Conservation (phyloP, 1,140 invertebrate genomes). For the Cotesia typhae region DNA sequence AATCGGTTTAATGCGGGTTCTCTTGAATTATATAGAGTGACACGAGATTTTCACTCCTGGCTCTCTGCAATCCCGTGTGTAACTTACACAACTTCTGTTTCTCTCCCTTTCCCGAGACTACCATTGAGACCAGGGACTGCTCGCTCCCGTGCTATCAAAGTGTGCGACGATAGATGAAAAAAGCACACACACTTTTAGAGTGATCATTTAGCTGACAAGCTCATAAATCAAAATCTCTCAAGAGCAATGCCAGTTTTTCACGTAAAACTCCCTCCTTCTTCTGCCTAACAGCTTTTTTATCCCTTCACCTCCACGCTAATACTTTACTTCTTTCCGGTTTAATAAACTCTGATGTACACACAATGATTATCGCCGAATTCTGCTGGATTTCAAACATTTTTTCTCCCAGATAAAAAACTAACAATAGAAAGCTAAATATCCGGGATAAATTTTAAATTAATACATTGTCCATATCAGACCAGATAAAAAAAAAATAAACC, state of each 20-base stretch:
- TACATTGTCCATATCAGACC: no score
- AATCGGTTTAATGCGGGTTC: conserved; percentile 49
- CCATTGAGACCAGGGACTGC: neutral
- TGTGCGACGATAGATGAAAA: conserved; percentile 8
- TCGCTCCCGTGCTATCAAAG: neutral
- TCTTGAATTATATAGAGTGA: conserved; percentile 46
- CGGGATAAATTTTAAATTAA: no score
- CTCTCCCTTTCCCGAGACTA: no score
- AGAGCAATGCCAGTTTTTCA: conserved; percentile 14
- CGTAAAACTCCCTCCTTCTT: neutral
- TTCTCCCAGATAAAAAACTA: no score
- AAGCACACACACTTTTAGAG: conserved; percentile 13
- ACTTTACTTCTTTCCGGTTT: no score
- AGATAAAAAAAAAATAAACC: no score
- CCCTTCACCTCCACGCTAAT: no score
- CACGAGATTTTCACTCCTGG: conserved; percentile 26
- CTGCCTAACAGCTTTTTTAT: neutral
- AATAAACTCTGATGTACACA: no score
- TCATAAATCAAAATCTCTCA: conserved; percentile 33
- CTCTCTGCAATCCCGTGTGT: neutral
- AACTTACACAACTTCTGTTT: conserved; percentile 3
- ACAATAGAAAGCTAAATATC: no score
- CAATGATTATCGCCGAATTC: no score
- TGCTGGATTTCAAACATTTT: no score
- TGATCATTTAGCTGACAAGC: conserved; percentile 35